phyloP scores from a whole-genome alignment of 1,140 invertebrate species.

The Drosophila carrolli region DNA sequence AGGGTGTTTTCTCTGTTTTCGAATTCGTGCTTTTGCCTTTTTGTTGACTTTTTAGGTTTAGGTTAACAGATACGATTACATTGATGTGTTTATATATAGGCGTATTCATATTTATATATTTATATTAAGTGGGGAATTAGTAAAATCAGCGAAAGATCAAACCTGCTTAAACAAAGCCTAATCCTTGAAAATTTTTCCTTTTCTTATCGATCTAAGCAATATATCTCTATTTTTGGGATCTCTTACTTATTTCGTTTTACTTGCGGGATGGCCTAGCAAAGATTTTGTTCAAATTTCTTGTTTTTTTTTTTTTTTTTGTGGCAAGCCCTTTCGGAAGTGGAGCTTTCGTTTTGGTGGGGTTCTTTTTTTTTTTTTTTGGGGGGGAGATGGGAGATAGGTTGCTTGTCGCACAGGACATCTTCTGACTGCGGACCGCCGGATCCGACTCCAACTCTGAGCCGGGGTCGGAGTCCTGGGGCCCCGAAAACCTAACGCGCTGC shows the following conservation, averaged over 20 bases:
- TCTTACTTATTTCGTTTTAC: conserved; percentile 32
- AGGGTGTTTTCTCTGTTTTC: conserved; percentile 26
- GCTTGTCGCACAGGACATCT: conserved; percentile 16
- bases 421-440: conserved; percentile 18
- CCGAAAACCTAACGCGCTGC: conserved; percentile 9
- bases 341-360: background rate
- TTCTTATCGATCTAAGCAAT: conserved; percentile 3
- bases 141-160: conserved; percentile 83
- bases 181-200: conserved; percentile 45
- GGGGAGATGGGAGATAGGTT: conserved; percentile 14
- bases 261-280: conserved; percentile 24
- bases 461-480: conserved; percentile 2
- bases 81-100: conserved; percentile 26
- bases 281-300: conserved; percentile 5
- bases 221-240: conserved; percentile 8
- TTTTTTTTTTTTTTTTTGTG: background rate
- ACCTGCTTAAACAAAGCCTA: conserved; percentile 60
- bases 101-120: conserved; percentile 30
- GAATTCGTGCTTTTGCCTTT: conserved; percentile 19
- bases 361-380: conserved; percentile 2
- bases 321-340: background rate
- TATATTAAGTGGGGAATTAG: conserved; percentile 48
- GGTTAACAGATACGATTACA: conserved; percentile 53
- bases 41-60: conserved; percentile 28
- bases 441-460: conserved; percentile 10